Percentiles rank a stretch among this genome's conserved stretches.
Evolutionary conservation across 2,797 vertebrate genomes (phyloP).

Genomic region (Pseudochromis fuscus): DNA sequence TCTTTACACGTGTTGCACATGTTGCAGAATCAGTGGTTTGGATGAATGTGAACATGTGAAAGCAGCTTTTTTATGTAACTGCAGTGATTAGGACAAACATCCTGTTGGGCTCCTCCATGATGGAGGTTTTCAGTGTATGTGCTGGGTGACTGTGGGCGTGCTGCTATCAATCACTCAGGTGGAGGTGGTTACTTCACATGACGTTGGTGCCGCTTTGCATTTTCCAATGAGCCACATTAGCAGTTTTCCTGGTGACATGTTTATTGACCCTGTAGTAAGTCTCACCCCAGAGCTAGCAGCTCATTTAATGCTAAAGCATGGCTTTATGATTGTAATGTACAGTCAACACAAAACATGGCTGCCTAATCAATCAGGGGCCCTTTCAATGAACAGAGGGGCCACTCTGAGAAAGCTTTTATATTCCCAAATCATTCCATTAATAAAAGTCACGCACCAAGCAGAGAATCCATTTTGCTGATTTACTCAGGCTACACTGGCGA

Average conservation of each 20-base stretch:
- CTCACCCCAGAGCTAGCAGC: constrained; percentile 59
- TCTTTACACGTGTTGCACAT: background rate
- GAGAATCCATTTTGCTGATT: constrained; percentile 95
- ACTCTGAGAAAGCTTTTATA: constrained; percentile 83
- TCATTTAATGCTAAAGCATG: constrained; percentile 75
- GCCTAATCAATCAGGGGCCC: constrained; percentile 78
- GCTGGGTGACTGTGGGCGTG: constrained; percentile 39
- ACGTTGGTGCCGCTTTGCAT: constrained; percentile 54
- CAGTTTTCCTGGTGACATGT: constrained; percentile 77
- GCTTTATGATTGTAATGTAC: constrained; percentile 76
- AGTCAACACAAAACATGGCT: constrained; percentile 70
- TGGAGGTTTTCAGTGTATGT: constrained; percentile 13
- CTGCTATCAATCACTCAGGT: constrained; percentile 59
- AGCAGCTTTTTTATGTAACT: constrained; percentile 33
- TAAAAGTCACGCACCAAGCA: constrained; percentile 89
- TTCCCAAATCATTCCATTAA: constrained; percentile 92
- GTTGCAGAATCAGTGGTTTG: too few relatives aligned
- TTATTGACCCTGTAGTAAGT: constrained; percentile 80
- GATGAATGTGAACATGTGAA: constrained; percentile 33
- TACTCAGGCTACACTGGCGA: constrained; percentile 89
- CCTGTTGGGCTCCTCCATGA: constrained; percentile 14
- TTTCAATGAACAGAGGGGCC: constrained; percentile 80
- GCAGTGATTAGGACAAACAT: constrained; percentile 41
- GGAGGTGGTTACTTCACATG: constrained; percentile 56
- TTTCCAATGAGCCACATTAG: constrained; percentile 75